A percentile compares a stretch with the other conserved stretches of the same genome.
These are phyloP conservation scores for Anthopleura sola DNA, from an alignment of 64 coral and sea anemone species.

Conservation along the genomic window DNA sequence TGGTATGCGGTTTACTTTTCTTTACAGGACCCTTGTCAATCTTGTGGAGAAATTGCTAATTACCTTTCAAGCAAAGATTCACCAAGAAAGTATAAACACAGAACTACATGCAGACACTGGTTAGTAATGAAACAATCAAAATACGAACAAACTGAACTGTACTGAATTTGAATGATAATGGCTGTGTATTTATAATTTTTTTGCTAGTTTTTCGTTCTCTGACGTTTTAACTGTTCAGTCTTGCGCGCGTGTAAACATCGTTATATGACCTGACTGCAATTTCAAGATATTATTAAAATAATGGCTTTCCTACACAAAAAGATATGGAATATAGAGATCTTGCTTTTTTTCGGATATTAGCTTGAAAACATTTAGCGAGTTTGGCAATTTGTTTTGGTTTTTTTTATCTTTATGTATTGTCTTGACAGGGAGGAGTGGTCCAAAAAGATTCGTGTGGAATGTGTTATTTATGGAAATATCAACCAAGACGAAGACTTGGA, in stretches of 20 bases:
- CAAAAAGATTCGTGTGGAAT: neutral
- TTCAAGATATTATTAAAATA: neutral
- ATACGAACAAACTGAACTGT: neutral
- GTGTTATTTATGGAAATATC: neutral
- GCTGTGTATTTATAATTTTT: no score
- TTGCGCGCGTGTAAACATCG: no score
- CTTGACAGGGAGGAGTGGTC: no score
- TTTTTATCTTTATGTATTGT: no score
- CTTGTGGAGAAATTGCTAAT: neutral
- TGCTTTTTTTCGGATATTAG: no score
- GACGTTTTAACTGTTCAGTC: no score
- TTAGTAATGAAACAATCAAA: neutral
- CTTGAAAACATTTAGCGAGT: no score
- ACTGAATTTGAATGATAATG: no score
- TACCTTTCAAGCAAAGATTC: neutral
- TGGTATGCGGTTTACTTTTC: neutral
- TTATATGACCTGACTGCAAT: no score
- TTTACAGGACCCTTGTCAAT: neutral
- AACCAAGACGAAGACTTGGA: neutral
- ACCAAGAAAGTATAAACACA: neutral
- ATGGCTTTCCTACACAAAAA: no score
- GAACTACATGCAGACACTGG: neutral
- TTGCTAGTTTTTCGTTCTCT: neutral
- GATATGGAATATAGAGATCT: no score
- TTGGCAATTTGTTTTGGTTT: no score